Evolutionary conservation across 2,888 invertebrate species (phyloP), one percentile per base, ranked within the genome.

Genomic region (Abrostola triplasia): DNA sequence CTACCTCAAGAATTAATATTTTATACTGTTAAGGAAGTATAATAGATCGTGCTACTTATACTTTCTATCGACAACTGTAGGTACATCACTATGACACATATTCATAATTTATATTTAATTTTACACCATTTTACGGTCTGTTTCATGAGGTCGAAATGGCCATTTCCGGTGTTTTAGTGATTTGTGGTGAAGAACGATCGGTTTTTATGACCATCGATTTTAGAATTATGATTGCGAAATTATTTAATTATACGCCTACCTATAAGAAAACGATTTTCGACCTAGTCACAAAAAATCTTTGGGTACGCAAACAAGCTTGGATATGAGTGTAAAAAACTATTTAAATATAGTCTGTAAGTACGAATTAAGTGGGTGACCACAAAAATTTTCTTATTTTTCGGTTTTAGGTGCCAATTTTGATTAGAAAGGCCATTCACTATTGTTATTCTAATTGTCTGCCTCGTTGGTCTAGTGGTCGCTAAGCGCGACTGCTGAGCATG

Each of bases 101-200:
- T 67, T 69, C 67, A 80, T 80, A 79, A 78, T 76, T 79, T 74
- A 73, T 76, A 76, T 80, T 78, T 80, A 79, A 84, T 82, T 84
- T 82, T 76, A 79, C 77, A 69, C 76, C 59, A 76, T 76, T 78
- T 80, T 74, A 79, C 61, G 81, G 81, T 73, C 61, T 57, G 52
- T 76, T 77, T 79, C 59, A 82, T 81, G 76, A 78, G 80, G 76
- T 68, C 61, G 36, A 75, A 83, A 83, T 71, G 63, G 63, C 51
- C 56, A 73, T 79, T 76, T 83, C 84, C 84, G 81, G 81, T 77
- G 53, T 61, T 73, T 73, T 73, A 68, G 64, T 58, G 67, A 60
- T 61, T 66, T 54, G 48, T 70, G 61, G 69, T 76, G 71, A 70
- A 76, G 66, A 75, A 73, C 64, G 64, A 66, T 59, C 51, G 13